Evolutionary conservation across 2,888 invertebrate species (phyloP).

Genomic region (Tetramorium bicarinatum): DNA sequence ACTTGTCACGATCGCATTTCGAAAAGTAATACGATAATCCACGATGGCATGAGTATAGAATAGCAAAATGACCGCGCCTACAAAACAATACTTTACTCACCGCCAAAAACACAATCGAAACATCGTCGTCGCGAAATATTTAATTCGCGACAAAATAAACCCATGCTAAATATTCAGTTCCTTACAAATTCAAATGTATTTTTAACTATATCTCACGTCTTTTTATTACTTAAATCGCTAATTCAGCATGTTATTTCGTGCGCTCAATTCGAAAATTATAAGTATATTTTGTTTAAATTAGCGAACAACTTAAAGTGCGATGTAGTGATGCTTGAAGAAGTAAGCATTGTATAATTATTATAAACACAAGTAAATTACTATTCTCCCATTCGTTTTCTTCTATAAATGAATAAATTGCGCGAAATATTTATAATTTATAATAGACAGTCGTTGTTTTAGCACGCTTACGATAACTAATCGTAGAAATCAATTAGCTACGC

Average conservation of each 20-base stretch:
- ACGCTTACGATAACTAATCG: background rate
- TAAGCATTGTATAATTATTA: background rate
- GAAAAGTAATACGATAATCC: slow-evolving; percentile 24
- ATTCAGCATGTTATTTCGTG: background rate
- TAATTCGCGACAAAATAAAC: background rate
- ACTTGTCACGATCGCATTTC: slow-evolving; percentile 2
- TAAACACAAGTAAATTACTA: background rate
- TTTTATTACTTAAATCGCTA: background rate
- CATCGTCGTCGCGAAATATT: background rate
- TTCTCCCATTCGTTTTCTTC: background rate
- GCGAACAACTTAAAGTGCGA: background rate
- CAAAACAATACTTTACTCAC: background rate
- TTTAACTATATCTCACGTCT: background rate
- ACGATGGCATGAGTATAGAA: background rate
- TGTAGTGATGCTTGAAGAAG: background rate
- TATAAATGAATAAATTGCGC: background rate
- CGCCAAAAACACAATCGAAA: background rate
- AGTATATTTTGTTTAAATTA: background rate
- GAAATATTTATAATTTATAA: background rate
- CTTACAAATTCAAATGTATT: background rate
- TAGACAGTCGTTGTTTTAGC: background rate
- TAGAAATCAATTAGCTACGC: background rate
- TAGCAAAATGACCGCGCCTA: background rate
- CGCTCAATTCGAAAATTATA: background rate
- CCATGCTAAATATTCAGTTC: background rate